Evolutionary conservation across 2,113 vertebrate species (phyloP), one percentile per base, ranked within the genome.

Genomic region (Odocoileus hemionus): DNA sequence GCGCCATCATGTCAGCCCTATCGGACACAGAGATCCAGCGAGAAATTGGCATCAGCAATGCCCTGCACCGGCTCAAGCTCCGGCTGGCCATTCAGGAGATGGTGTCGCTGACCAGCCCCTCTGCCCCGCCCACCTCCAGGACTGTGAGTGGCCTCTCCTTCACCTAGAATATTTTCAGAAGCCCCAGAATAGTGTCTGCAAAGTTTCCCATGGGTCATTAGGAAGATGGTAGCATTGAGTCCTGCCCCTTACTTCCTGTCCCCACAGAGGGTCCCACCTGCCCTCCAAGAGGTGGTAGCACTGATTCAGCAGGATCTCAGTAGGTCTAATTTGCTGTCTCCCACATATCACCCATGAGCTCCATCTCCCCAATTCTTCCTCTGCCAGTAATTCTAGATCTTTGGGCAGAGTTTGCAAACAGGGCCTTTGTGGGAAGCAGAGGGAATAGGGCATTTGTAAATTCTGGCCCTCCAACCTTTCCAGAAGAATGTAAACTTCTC

Each of bases 1-100:
- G 99, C 0, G 99, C 99, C 98, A 99, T 99, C 99, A 99, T 99
- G 99, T 99, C 99, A 0, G 99, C 99, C 8, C 98, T 99, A 98
- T 99, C 99, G 0, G 99, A 99, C 99, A 99, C 99, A 0, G 99
- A 99, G 98, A 99, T 99, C 98, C 99, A 99, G 99, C 98, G 99
- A 92, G 99, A 99, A 98, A 99, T 99, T 0, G 99, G 99, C 98
- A 99, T 99, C 99, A 99, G 99, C 98, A 99, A 99, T 23, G 99
- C 99, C 0, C 99, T 99, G 97, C 99, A 99, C 95, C 99, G 99
- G 60, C 99, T 99, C 88, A 99, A 99, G 97, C 99, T 99, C 39
- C 99, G 99, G 15, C 98, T 99, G 98, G 99, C 99, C 98, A 99
- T 99, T 98, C 99, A 99, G 98, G 99, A 99, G 99, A 99, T 99